Percentiles rank a stretch among this genome's conserved stretches.
phyloP scores from a whole-genome alignment of 1,140 invertebrate species.

The Drosophila punjabiensis region DNA sequence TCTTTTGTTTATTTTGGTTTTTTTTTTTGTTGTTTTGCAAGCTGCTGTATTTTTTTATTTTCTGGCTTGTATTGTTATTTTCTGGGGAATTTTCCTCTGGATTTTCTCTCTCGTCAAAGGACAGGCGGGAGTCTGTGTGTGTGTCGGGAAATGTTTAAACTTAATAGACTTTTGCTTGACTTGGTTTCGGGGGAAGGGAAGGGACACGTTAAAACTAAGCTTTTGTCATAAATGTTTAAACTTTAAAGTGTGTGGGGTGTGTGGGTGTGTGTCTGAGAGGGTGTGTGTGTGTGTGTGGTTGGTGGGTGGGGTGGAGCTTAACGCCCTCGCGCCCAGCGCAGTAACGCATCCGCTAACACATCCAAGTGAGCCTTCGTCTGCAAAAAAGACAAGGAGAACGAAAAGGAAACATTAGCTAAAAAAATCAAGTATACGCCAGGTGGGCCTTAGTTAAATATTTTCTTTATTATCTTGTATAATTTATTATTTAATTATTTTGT shows the following conservation, averaged over 20 bases:
- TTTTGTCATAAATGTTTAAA: constrained; percentile 70
- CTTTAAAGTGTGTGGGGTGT: constrained; percentile 52
- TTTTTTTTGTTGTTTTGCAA: constrained; percentile 27
- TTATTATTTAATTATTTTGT: not conserved
- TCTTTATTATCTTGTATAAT: not conserved
- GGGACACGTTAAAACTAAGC: constrained; percentile 66
- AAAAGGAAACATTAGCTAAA: not conserved
- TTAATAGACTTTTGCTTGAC: constrained; percentile 37
- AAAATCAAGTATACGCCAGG: not conserved
- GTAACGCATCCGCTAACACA: constrained; percentile 95
- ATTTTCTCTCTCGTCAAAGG: constrained; percentile 26
- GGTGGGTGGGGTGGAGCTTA: constrained; percentile 85
- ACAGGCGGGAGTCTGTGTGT: constrained; percentile 63
- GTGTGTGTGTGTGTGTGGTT: constrained; percentile 22
- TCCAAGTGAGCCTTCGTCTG: constrained; percentile 98
- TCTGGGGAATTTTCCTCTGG: constrained; percentile 19
- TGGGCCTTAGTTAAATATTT: too few species aligned
- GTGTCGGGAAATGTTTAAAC: constrained; percentile 52
- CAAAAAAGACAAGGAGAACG: constrained; percentile 39
- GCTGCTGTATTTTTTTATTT: constrained; percentile 37
- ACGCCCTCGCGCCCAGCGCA: constrained; percentile 96
- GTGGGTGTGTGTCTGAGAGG: not conserved
- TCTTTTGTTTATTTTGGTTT: not conserved
- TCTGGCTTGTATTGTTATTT: constrained; percentile 27
- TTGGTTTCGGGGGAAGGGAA: not conserved